Evolutionary conservation across 2,797 vertebrate species (phyloP), one percentile per base, ranked within the genome.

Genomic region (Onychomys torridus): DNA sequence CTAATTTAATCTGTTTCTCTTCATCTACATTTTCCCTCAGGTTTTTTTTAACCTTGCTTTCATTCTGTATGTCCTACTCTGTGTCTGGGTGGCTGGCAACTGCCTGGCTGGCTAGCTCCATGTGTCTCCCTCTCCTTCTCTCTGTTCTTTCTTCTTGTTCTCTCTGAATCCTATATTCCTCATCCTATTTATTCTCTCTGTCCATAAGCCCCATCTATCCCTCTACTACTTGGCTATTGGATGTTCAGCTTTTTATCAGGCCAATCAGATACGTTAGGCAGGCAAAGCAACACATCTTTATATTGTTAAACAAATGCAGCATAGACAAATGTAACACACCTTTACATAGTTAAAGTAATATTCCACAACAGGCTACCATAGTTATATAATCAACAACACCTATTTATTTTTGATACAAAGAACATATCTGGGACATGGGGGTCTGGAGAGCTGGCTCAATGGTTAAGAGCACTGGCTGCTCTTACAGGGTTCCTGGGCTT

Each of bases 381-480:
- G 52, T 84, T 65, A 84, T 2, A 57, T 0, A 82, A 63, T 71
- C 8, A 29, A 87, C 8, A 29, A 87, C 81, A 57, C 13, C 11
- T 67, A n/a, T 85, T 91, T 93, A 83, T 79, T 94, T 96, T 93
- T 96, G 16, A 69, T 75, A 76, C 27, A 14, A 57, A 95, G 71
- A 91, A 52, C 69, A 52, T 52, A 52, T 86, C 21, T 69, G 43
- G 16, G 34, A 32, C 16, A 12, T 16, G 6, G 32, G 21, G 6
- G 0, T 1, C 43, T 52, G 12, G 43, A 25, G 32, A 67, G 32
- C 69, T 25, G 32, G 46, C 43, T 52, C 40, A 23, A 49, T 21
- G 49, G 77, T 34, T 52, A 55, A 65, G 40, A 65, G 59, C 59
- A 21, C 40, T 13, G 27, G 19, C 61, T 25, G 29, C 3, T 69